These are phyloP conservation scores for Heterotis niloticus DNA, from an alignment of 2,113 vertebrate genomes.

Conservation along the genomic window DNA sequence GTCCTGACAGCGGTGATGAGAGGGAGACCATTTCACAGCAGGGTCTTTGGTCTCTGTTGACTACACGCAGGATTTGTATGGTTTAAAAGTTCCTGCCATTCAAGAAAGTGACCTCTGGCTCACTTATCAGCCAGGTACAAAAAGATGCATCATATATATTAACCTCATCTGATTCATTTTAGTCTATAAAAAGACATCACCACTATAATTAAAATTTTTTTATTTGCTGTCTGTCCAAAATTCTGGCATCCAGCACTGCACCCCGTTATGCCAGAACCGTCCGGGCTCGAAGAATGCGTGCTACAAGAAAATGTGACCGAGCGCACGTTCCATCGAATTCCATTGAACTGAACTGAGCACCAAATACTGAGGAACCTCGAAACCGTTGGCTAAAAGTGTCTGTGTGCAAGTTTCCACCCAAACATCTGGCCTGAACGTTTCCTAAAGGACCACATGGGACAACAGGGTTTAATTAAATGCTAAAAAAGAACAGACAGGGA, in stretches of 20 bases:
- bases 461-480: conserved; percentile 5
- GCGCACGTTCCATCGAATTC: neutral
- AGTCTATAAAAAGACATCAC: too few relatives aligned
- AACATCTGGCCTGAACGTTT: neutral
- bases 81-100: too few relatives aligned
- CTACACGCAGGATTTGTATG: too few relatives aligned
- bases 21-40: too few relatives aligned
- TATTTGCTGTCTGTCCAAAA: neutral
- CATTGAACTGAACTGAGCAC: neutral
- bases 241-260: neutral
- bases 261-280: neutral
- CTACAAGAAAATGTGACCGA: neutral
- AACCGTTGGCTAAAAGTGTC: too few relatives aligned
- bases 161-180: too few relatives aligned
- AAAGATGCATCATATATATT: too few relatives aligned
- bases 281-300: neutral
- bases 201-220: neutral
- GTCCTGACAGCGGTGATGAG: too few relatives aligned
- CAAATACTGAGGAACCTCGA: neutral
- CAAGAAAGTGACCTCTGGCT: too few relatives aligned
- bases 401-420: neutral
- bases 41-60: too few relatives aligned
- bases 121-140: too few relatives aligned
- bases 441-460: neutral
- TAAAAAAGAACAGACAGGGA: neutral